Percentiles rank a stretch among this genome's conserved stretches.
Conservation (phyloP, 2,888 invertebrate species). For the Himalopsyche tibetana region DNA sequence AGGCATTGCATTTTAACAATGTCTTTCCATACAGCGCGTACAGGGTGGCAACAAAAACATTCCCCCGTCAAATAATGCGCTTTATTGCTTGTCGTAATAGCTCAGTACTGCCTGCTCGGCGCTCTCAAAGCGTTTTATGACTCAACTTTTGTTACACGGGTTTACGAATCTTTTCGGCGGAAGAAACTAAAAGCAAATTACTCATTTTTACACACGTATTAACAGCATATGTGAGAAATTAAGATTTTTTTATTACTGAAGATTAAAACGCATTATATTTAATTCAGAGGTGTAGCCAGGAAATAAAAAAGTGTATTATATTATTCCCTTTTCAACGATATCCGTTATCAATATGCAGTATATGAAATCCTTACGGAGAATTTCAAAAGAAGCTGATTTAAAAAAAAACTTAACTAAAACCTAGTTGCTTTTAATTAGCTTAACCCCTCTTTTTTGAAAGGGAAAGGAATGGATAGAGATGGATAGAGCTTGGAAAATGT, state of each 20-base stretch:
- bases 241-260: neutral
- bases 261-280: neutral
- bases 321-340: too few species aligned
- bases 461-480: too few species aligned
- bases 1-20: constrained; percentile 54
- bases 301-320: too few species aligned
- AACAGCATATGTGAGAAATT: neutral
- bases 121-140: constrained; percentile 50
- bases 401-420: too few species aligned
- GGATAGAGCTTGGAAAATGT: too few species aligned
- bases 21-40: constrained; percentile 49
- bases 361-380: too few species aligned
- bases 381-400: too few species aligned
- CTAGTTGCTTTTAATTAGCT: too few species aligned
- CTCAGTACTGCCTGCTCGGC: constrained; percentile 52
- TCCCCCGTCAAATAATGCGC: constrained; percentile 63
- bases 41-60: constrained; percentile 60
- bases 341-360: too few species aligned
- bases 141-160: constrained; percentile 47
- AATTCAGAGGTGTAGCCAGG: too few species aligned
- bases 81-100: constrained; percentile 64
- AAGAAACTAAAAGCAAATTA: neutral
- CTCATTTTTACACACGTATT: neutral
- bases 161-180: constrained; percentile 12
- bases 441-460: too few species aligned